Conservation (phyloP, 1,140 invertebrate genomes). For the Drosophila auraria region DNA sequence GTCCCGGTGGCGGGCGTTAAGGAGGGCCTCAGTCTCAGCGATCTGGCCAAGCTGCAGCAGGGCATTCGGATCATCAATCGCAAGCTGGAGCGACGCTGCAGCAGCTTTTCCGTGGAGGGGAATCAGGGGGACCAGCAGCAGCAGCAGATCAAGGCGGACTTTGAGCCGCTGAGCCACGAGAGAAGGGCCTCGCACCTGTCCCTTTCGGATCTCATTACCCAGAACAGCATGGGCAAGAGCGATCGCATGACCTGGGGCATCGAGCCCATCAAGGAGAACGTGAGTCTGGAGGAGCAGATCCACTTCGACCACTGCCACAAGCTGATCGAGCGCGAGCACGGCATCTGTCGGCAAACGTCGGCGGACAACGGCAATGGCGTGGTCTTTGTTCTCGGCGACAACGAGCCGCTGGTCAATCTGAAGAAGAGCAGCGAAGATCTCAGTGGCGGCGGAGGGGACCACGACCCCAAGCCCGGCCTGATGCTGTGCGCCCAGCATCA, state of each 20-base stretch:
- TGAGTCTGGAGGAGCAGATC: constrained; percentile 80
- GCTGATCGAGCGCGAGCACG: constrained; percentile 75
- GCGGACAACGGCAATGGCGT: constrained; percentile 86
- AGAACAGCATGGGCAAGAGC: constrained; percentile 83
- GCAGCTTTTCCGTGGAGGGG: constrained; percentile 65
- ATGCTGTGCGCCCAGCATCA: constrained; percentile 84
- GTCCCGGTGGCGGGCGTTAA: constrained; percentile 65
- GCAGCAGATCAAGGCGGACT: constrained; percentile 12
- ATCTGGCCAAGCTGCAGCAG: constrained; percentile 72
- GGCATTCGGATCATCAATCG: constrained; percentile 66
- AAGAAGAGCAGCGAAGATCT: constrained; percentile 84
- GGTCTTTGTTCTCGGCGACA: constrained; percentile 91
- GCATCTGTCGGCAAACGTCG: constrained; percentile 57
- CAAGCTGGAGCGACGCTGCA: constrained; percentile 67
- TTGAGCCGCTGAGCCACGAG: constrained; percentile 36
- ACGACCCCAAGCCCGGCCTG: constrained; percentile 15
- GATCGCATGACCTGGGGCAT: constrained; percentile 84
- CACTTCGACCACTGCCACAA: constrained; percentile 82
- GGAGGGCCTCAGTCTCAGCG: constrained; percentile 76
- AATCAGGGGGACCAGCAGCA: constrained; percentile 22
- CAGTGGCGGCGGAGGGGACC: constrained; percentile 12
- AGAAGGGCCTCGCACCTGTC: constrained; percentile 66
- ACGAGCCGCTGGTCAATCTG: constrained; percentile 88
- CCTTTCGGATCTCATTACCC: constrained; percentile 82
- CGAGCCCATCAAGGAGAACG: constrained; percentile 81